phyloP scores from a whole-genome alignment of 1,140 invertebrate species.

The Solenopsis invicta region DNA sequence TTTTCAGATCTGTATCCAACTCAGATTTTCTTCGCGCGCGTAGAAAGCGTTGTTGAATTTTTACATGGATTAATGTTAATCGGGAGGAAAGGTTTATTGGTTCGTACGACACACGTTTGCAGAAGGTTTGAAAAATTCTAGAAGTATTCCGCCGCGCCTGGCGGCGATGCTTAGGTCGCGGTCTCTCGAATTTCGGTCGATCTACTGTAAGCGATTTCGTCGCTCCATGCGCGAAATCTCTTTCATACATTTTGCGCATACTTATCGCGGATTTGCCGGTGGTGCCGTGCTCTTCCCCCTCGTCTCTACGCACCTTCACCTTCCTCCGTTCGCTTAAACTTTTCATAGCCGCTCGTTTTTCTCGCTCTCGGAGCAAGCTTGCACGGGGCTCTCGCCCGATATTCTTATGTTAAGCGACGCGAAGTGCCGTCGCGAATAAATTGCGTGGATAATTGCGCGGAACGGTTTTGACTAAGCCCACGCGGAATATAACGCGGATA shows the following conservation, averaged over 20 bases:
- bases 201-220: constrained; percentile 11
- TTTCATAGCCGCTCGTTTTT: constrained; percentile 59
- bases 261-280: constrained; percentile 47
- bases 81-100: not conserved
- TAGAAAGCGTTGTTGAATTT: not conserved
- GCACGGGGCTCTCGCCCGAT: constrained; percentile 7
- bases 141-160: not conserved
- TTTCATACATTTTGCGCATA: constrained; percentile 58
- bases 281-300: not conserved
- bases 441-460: constrained; percentile 59
- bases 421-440: constrained; percentile 54
- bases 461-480: constrained; percentile 42
- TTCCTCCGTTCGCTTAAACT: not conserved
- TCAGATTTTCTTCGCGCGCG: not conserved
- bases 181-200: not conserved
- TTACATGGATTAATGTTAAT: not conserved
- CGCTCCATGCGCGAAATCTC: constrained; percentile 25
- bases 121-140: not conserved
- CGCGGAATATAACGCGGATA: constrained; percentile 44
- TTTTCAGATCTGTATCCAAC: no score
- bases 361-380: not conserved
- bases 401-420: constrained; percentile 62
- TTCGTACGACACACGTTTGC: not conserved
- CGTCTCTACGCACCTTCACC: not conserved
- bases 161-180: not conserved